Evolutionary conservation across 2,113 vertebrate species (phyloP).

Genomic region (Azemiops feae): DNA sequence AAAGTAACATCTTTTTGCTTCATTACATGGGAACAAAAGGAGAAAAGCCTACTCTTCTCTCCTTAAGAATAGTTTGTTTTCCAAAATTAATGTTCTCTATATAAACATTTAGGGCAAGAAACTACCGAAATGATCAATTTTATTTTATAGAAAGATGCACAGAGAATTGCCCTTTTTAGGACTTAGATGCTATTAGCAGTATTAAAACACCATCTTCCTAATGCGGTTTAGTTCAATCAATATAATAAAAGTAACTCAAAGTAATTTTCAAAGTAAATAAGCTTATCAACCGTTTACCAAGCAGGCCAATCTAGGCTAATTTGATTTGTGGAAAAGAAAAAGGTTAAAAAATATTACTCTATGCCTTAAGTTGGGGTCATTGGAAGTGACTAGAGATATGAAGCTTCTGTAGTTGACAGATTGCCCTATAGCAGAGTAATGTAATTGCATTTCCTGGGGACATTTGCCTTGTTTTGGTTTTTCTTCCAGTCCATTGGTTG

Average conservation of each 20-base stretch:
- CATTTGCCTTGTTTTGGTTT: neutral
- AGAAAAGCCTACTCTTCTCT: neutral
- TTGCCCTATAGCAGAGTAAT: slow-evolving; percentile 13
- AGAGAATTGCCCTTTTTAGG: slow-evolving; percentile 21
- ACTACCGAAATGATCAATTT: slow-evolving; percentile 17
- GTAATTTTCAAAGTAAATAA: slow-evolving; percentile 29
- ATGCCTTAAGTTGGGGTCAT: slow-evolving; percentile 29
- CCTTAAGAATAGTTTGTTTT: neutral
- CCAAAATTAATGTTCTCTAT: neutral
- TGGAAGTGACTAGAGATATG: neutral
- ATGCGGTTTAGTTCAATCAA: slow-evolving; percentile 26
- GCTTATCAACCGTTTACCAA: slow-evolving; percentile 2
- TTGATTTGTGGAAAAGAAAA: slow-evolving; percentile 29
- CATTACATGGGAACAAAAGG: neutral
- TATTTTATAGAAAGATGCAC: slow-evolving; percentile 38
- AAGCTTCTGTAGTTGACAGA: neutral
- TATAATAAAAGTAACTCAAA: slow-evolving; percentile 24
- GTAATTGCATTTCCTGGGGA: neutral
- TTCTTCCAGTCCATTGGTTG: neutral
- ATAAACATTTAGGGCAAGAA: neutral
- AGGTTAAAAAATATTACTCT: neutral
- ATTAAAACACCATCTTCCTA: slow-evolving; percentile 17
- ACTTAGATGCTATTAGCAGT: slow-evolving; percentile 34
- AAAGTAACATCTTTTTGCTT: neutral
- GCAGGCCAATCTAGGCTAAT: slow-evolving; percentile 16